phyloP scores from a whole-genome alignment of 64 coral and sea anemone species.

The Stylophora pistillata region DNA sequence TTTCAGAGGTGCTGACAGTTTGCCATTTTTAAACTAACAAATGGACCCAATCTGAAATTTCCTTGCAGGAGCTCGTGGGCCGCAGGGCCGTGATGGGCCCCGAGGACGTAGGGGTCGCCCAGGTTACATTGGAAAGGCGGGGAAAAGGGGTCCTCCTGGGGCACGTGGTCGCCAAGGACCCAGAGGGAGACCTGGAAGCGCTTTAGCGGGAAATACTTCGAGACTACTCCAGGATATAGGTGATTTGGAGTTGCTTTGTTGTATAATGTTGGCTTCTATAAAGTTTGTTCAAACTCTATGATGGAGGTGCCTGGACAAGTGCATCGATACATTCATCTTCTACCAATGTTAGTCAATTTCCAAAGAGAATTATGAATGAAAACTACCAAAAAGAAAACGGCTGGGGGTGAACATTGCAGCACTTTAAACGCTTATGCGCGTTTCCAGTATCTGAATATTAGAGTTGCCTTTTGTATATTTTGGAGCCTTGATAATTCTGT shows the following conservation, averaged over 20 bases:
- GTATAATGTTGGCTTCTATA: not conserved
- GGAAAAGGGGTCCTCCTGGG: constrained; percentile 54
- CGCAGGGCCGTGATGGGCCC: constrained; percentile 40
- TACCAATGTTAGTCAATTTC: too few relatives aligned
- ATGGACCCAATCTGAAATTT: not conserved
- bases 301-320: too few relatives aligned
- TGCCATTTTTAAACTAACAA: too few relatives aligned
- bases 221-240: constrained; percentile 61
- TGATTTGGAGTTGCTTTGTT: constrained; percentile 1
- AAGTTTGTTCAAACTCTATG: not conserved
- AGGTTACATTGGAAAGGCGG: constrained; percentile 63
- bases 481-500: too few relatives aligned
- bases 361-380: too few relatives aligned
- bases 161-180: constrained; percentile 45
- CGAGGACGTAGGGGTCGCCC: constrained; percentile 54
- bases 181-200: constrained; percentile 57
- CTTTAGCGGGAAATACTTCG: constrained; percentile 72
- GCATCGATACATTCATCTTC: too few relatives aligned
- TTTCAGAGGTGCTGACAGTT: too few relatives aligned
- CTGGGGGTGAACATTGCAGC: too few relatives aligned
- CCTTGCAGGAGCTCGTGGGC: constrained; percentile 40
- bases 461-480: too few relatives aligned
- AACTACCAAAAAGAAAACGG: too few relatives aligned
- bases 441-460: too few relatives aligned
- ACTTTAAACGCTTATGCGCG: too few relatives aligned